Base-by-base conservation (phyloP, 2,888 invertebrate species). In the Dioctria linearis region DNA sequence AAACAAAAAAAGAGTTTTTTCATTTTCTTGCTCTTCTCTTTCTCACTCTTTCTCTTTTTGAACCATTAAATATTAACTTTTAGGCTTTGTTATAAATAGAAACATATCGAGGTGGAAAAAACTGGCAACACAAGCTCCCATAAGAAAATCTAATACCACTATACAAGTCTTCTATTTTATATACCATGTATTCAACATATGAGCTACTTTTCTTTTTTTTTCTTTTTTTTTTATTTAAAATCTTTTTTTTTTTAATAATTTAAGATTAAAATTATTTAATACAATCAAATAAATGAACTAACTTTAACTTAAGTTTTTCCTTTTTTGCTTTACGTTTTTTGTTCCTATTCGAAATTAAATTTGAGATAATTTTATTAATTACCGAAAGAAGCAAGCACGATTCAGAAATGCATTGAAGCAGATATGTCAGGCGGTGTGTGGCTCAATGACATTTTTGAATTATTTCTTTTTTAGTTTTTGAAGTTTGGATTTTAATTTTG, bases 11-110 rank as follows among this genome's bases (percentile, higher is more conserved):
- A 42, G 40, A 13, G n/a, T 49, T 46, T 37, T 57, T 57, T 71
- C 25, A 25, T 25, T 25, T 25, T 51, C 5, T 46, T 71, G 71
- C 51, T 71, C 54, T 79, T 25, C 25, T 25, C 25, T 25, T 2
- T 25, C 73, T 65, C 73, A 67, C 65, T 25, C 25, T 25, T 25
- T 25, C 25, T 25, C 25, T 25, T 25, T 25, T 25, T 25, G 25
- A 25, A 1, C 25, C 71, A 78, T 79, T 75, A 78, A 81, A 69
- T 80, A 80, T 80, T 46, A 75, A 82, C 80, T 80, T 82, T 82
- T 79, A 82, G 80, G 80, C 82, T 82, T 82, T 80, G 78, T 82
- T 82, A 82, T 78, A 82, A 82, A 82, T 82, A 82, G 82, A 57
- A 75, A 59, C 75, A 75, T 75, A 75, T 75, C 75, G 75, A 75